Evolutionary conservation across 2,888 invertebrate genomes (phyloP), one percentile per base, ranked within the genome.

Genomic region (Lycia hirtaria): DNA sequence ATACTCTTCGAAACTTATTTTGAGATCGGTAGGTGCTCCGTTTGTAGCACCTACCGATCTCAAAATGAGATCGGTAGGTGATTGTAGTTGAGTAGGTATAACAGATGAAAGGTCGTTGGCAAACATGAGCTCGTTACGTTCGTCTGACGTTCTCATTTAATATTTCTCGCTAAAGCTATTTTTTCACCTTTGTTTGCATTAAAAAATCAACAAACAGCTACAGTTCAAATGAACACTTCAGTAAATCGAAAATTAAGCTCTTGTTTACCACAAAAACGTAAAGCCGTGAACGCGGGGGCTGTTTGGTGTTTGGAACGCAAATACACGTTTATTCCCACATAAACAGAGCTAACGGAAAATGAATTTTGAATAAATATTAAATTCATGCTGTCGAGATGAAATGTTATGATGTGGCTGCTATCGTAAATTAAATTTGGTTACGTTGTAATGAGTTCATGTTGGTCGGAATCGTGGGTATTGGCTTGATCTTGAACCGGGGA

Each of bases 391-490:
- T 65, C 68, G 75, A 78, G 75, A 85, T 85, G 85, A 83, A 88
- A 87, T 88, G 85, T 88, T 85, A 83, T 83, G 84, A 88, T 84
- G 81, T 78, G 83, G 83, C 76, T 76, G 78, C 72, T 75, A 78
- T 76, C 71, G 81, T 82, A 88, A 88, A 90, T 89, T 88, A 87
- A 88, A 89, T 90, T 88, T 83, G 86, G 88, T 85, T 88, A 85
- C 80, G 83, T 80, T 85, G 83, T 90, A 90, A 91, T 89, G 88
- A 89, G 85, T 86, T 84, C 83, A 83, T 84, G 84, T 83, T 83
- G 81, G 72, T 76, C 73, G 75, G 79, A 81, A 80, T 82, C 82
- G 78, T 82, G 77, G 81, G 81, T 86, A 85, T 84, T 80, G 82
- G 77, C 75, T 84, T 82, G 81, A 88, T 88, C 88, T 85, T 85